phyloP scores from a whole-genome alignment of 1,140 invertebrate species.

The Schlechtendalia chinensis region DNA sequence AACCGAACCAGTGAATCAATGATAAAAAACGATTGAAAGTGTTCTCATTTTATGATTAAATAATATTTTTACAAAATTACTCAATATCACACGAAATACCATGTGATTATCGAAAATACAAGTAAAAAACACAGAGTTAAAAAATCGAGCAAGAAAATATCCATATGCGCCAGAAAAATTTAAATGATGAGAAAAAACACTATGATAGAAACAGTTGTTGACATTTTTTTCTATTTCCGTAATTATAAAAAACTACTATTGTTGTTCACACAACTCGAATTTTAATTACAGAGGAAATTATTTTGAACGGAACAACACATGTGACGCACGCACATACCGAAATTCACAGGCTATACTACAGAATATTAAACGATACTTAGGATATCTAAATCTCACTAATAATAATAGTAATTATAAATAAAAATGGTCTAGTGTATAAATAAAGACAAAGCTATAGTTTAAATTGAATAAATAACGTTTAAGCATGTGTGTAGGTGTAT shows the following conservation, averaged over 20 bases:
- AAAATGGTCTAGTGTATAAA: too few relatives aligned
- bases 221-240: slow-evolving; percentile 22
- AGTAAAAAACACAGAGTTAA: not conserved
- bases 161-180: not conserved
- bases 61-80: too few relatives aligned
- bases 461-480: not conserved
- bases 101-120: too few relatives aligned
- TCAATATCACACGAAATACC: too few relatives aligned
- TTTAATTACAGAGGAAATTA: slow-evolving; percentile 8
- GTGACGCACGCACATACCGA: not conserved
- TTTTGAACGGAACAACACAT: not conserved
- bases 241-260: not conserved
- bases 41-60: too few relatives aligned
- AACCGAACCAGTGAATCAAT: too few relatives aligned
- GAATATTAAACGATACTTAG: not conserved
- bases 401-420: too few relatives aligned
- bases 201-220: not conserved
- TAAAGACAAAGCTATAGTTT: not conserved
- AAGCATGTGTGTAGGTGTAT: not conserved
- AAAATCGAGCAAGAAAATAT: not conserved
- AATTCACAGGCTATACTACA: not conserved
- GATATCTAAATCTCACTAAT: not conserved
- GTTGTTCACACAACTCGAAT: slow-evolving; percentile 32
- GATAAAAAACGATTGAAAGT: too few relatives aligned
- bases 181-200: not conserved